A percentile compares a stretch with the other conserved stretches of the same genome.
Evolutionary conservation across 2,113 vertebrate species (phyloP).

Genomic region (Penelope pileata): DNA sequence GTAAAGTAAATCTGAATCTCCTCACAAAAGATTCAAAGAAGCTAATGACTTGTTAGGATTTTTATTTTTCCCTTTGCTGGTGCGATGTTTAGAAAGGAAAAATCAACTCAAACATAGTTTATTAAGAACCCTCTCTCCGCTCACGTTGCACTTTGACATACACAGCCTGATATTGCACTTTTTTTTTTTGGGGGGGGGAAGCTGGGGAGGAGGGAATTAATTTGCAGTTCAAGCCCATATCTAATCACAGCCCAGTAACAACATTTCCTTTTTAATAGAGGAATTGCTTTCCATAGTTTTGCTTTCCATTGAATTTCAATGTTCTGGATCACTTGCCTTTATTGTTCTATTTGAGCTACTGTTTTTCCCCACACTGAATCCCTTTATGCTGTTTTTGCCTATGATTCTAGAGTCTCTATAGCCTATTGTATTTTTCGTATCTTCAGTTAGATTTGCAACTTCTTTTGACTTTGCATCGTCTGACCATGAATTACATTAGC

Average conservation of each 20-base stretch:
- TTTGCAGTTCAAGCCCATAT: slow-evolving; percentile 63
- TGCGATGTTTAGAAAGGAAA: background rate
- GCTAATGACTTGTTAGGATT: background rate
- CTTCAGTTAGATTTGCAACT: slow-evolving; percentile 61
- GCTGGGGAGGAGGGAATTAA: background rate
- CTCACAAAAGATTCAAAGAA: background rate
- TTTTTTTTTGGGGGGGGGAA: background rate
- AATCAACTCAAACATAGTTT: background rate
- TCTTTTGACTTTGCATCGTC: slow-evolving; percentile 62
- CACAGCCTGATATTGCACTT: background rate
- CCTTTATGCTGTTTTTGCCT: slow-evolving; percentile 29
- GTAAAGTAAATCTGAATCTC: background rate
- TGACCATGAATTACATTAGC: slow-evolving; percentile 65
- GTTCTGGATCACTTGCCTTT: slow-evolving; percentile 66
- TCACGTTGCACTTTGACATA: background rate
- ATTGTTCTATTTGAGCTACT: slow-evolving; percentile 62
- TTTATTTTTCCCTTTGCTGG: background rate
- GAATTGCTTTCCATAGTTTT: slow-evolving; percentile 67
- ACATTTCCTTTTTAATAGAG: slow-evolving; percentile 54
- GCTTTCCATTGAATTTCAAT: slow-evolving; percentile 65
- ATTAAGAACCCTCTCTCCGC: background rate
- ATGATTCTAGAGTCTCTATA: slow-evolving; percentile 30
- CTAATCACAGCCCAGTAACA: slow-evolving; percentile 65
- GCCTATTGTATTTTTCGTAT: slow-evolving; percentile 58
- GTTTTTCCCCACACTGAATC: slow-evolving; percentile 51